Evolutionary conservation across 1,140 invertebrate species (phyloP).

Genomic region (Ips nitidus): DNA sequence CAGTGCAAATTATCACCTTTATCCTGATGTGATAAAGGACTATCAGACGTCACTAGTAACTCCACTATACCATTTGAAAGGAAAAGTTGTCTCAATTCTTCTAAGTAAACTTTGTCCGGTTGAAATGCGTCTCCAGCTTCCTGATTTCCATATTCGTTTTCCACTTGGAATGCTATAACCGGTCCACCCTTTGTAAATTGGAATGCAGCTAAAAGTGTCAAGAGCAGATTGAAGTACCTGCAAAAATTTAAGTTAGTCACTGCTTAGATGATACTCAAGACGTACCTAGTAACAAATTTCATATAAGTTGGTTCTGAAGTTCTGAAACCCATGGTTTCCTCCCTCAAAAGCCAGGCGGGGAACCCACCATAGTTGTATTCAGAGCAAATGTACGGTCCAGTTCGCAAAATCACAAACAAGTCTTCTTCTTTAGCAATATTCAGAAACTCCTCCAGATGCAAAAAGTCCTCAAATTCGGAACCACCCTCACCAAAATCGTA

Average conservation of each 20-base stretch:
- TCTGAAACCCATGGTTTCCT: slow-evolving; percentile 53
- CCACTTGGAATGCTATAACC: slow-evolving; percentile 58
- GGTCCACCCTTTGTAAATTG: slow-evolving; percentile 61
- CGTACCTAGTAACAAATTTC: slow-evolving; percentile 53
- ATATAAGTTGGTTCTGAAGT: slow-evolving; percentile 55
- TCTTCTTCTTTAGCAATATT: slow-evolving; percentile 76
- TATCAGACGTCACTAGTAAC: slow-evolving; percentile 56
- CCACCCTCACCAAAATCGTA: slow-evolving; percentile 74
- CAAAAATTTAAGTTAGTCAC: slow-evolving; percentile 2
- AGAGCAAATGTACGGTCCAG: slow-evolving; percentile 93
- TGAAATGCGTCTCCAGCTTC: slow-evolving; percentile 7
- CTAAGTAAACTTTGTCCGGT: slow-evolving; percentile 47
- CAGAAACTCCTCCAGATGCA: slow-evolving; percentile 67
- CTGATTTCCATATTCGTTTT: slow-evolving; percentile 61
- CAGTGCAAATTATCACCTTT: slow-evolving; percentile 7
- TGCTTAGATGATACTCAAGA: not conserved
- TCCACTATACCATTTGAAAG: slow-evolving; percentile 52
- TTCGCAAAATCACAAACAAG: slow-evolving; percentile 80
- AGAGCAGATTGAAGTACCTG: slow-evolving; percentile 55
- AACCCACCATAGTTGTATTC: slow-evolving; percentile 65
- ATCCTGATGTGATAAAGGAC: slow-evolving; percentile 22
- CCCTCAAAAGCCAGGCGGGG: slow-evolving; percentile 41
- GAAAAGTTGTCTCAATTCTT: slow-evolving; percentile 50
- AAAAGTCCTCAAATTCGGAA: slow-evolving; percentile 66
- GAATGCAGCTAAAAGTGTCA: slow-evolving; percentile 55